Conservation (phyloP, 2,113 vertebrate genomes). For the Archocentrus centrarchus region DNA sequence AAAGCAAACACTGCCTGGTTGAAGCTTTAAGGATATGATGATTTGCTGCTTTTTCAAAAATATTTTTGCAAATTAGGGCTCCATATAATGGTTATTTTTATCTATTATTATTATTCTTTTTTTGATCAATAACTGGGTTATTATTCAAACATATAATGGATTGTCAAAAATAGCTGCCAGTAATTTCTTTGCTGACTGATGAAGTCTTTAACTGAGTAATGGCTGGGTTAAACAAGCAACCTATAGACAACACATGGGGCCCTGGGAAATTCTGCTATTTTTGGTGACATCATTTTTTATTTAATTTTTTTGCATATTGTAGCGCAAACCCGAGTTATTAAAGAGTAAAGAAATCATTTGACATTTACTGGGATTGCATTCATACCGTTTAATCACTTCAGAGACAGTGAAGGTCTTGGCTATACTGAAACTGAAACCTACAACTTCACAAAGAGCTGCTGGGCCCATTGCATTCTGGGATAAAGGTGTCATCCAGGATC, state of each 20-base stretch:
- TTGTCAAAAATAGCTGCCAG: neutral
- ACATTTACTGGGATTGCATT: neutral
- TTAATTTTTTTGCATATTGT: neutral
- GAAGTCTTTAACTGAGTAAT: neutral
- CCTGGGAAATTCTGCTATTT: neutral
- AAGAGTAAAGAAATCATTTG: neutral
- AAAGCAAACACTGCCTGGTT: neutral
- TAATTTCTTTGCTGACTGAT: neutral
- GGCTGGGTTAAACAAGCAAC: neutral
- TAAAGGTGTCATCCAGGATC: slow-evolving; percentile 60
- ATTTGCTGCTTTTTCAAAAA: neutral
- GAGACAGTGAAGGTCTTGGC: slow-evolving; percentile 19
- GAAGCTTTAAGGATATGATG: neutral
- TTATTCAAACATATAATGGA: neutral
- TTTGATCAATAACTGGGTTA: slow-evolving; percentile 1
- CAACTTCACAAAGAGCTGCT: slow-evolving; percentile 53
- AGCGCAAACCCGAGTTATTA: neutral
- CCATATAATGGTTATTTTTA: neutral
- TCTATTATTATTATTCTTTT: neutral
- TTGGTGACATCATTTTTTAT: neutral
- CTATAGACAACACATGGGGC: neutral
- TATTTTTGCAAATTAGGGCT: neutral
- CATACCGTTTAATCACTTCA: neutral
- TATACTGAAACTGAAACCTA: slow-evolving; percentile 40
- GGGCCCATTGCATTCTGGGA: slow-evolving; percentile 52